Evolutionary conservation across 2,888 invertebrate species (phyloP).

Genomic region (Notodonta dromedarius): DNA sequence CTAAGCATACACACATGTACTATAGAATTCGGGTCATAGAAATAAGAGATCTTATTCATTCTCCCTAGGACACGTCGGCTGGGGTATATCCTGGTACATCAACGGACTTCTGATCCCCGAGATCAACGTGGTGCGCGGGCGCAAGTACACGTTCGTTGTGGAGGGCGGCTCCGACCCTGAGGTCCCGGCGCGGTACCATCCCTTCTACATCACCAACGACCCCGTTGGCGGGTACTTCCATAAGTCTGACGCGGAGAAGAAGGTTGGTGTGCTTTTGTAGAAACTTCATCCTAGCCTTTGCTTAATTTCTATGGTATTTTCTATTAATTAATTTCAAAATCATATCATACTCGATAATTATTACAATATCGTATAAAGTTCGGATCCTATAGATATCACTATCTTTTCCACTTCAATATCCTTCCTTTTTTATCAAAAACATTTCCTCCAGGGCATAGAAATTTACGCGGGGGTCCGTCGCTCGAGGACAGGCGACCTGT

Average conservation of each 20-base stretch:
- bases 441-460: slow-evolving; percentile 85
- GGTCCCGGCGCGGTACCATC: slow-evolving; percentile 93
- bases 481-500: slow-evolving; percentile 86
- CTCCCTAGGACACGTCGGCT: slow-evolving; percentile 92
- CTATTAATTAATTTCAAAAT: too few species aligned
- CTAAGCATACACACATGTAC: too few species aligned
- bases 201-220: slow-evolving; percentile 97
- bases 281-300: background rate
- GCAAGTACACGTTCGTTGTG: slow-evolving; percentile 93
- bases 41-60: background rate
- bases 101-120: slow-evolving; percentile 96
- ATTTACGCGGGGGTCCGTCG: slow-evolving; percentile 93
- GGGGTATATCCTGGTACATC: slow-evolving; percentile 98
- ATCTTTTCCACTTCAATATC: too few species aligned
- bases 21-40: too few species aligned
- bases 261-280: slow-evolving; percentile 79
- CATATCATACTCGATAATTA: too few species aligned
- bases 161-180: slow-evolving; percentile 93
- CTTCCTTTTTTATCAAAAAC: too few species aligned
- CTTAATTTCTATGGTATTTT: too few species aligned
- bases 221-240: slow-evolving; percentile 95
- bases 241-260: slow-evolving; percentile 91
- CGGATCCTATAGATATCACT: too few species aligned
- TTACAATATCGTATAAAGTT: too few species aligned
- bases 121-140: slow-evolving; percentile 94